Base-by-base conservation (phyloP, 2,888 invertebrate genomes). In the Apamea anceps region DNA sequence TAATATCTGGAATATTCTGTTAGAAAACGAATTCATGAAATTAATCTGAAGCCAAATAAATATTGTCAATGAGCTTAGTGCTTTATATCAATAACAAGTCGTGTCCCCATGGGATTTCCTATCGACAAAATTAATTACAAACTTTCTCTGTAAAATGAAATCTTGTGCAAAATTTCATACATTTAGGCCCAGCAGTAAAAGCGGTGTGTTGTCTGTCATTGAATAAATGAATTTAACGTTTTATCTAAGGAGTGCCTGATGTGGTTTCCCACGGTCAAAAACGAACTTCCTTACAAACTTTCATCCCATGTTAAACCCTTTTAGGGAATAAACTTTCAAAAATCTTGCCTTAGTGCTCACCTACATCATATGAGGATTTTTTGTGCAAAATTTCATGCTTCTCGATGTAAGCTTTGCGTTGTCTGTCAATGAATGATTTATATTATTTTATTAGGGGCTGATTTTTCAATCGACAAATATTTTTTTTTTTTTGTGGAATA, bases 21-120 rank as follows among this genome's bases (percentile, higher is more conserved):
- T 25, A 57, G 0, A 8, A 57, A 57, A 57, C 10, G 25, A 8
- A 66, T 51, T 15, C 0, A 2, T 66, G 0, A 42, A 72, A 72
- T 68, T 48, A 65, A 75, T 65, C 2, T 10, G 70, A 70, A 70
- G 21, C 48, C 65, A 57, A 65, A 28, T 32, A 45, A 48, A 74
- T 70, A 28, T 32, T 65, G 10, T 57, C 54, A 57, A 37, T 79
- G n/a, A 57, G 79, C 54, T 57, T 32, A 37, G 0, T 7, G 5
- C 12, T 51, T 76, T 25, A 25, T 57, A 25, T 57, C 57, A 25
- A 25, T 57, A 25, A 25, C 25, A 57, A 57, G 25, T 10, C 10
- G 25, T 57, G 57, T 57, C 25, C 21, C 57, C 8, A 25, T 57
- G 25, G 25, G 25, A 57, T 57, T 57, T 57, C 25, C 25, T 57